These are phyloP conservation scores for Turritopsis rubra DNA, from an alignment of 30 jellyfish, hydroid and myxozoan species.

Conservation along the genomic window DNA sequence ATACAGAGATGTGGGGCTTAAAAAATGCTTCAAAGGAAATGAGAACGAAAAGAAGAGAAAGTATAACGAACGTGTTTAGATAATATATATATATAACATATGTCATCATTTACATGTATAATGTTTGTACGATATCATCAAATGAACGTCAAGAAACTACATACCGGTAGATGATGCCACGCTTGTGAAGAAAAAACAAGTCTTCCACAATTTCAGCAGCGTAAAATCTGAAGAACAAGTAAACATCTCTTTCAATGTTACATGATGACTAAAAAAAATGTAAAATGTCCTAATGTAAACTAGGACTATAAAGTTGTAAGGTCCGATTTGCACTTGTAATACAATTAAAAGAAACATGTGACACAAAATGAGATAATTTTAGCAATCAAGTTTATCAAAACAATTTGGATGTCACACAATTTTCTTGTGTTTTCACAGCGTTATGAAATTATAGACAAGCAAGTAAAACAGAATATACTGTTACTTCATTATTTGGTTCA, in stretches of 20 bases:
- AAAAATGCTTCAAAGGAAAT: no score
- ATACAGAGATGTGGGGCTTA: no score
- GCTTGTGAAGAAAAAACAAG: slow-evolving; percentile 81
- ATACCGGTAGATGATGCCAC: slow-evolving; percentile 92
- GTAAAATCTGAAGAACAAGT: slow-evolving; percentile 52
- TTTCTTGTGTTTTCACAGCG: no score
- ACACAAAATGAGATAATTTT: background rate
- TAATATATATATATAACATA: no score
- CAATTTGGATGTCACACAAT: no score
- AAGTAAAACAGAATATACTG: background rate
- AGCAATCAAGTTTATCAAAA: background rate
- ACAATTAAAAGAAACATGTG: background rate
- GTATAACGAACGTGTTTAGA: no score
- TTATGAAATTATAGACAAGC: background rate
- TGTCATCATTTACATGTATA: no score
- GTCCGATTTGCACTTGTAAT: background rate
- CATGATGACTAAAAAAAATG: no score
- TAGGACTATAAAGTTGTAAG: background rate
- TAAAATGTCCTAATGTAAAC: background rate
- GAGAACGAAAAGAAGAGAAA: no score
- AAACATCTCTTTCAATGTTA: no score
- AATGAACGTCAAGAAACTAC: background rate
- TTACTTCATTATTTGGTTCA: background rate
- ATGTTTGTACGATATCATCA: no score
- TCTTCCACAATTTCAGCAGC: slow-evolving; percentile 99